phyloP scores from a whole-genome alignment of 2,797 vertebrate genomes.

The Pagetopsis macropterus region DNA sequence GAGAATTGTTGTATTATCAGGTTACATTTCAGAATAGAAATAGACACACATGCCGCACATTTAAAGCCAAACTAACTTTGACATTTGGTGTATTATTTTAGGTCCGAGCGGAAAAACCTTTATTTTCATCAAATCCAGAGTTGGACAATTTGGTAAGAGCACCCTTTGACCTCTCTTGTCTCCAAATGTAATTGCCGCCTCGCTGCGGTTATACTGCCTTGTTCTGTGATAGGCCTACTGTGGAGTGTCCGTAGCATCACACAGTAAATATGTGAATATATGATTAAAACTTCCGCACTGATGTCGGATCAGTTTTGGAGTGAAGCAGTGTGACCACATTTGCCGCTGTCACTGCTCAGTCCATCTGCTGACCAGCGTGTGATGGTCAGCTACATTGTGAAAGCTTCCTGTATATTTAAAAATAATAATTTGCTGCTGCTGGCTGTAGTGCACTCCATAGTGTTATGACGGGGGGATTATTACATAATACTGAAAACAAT shows the following conservation, averaged over 20 bases:
- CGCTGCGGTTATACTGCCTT: conserved; percentile 31
- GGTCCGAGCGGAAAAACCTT: conserved; percentile 99
- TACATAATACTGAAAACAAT: not conserved
- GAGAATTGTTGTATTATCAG: conserved; percentile 16
- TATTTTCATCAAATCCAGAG: conserved; percentile 99
- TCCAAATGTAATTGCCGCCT: conserved; percentile 8
- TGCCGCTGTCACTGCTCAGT: conserved; percentile 65
- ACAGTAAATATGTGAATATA: conserved; percentile 64
- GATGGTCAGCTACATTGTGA: conserved; percentile 32
- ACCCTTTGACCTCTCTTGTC: conserved; percentile 50
- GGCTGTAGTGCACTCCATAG: conserved; percentile 2
- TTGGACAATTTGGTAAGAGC: conserved; percentile 99
- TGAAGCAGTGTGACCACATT: conserved; percentile 55
- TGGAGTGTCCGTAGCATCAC: conserved; percentile 64
- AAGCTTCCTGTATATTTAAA: not conserved
- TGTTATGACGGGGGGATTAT: not conserved
- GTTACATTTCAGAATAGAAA: not conserved
- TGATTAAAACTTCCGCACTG: conserved; percentile 65
- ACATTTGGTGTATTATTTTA: conserved; percentile 81
- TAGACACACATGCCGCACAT: conserved; percentile 9
- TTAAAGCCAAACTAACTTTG: conserved; percentile 66
- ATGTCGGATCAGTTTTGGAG: conserved; percentile 54
- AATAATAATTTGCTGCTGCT: not conserved
- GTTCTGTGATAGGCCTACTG: conserved; percentile 15
- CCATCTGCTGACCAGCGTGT: conserved; percentile 56